Base-by-base conservation (phyloP, 1,140 invertebrate genomes). In the Drosophila sechellia region DNA sequence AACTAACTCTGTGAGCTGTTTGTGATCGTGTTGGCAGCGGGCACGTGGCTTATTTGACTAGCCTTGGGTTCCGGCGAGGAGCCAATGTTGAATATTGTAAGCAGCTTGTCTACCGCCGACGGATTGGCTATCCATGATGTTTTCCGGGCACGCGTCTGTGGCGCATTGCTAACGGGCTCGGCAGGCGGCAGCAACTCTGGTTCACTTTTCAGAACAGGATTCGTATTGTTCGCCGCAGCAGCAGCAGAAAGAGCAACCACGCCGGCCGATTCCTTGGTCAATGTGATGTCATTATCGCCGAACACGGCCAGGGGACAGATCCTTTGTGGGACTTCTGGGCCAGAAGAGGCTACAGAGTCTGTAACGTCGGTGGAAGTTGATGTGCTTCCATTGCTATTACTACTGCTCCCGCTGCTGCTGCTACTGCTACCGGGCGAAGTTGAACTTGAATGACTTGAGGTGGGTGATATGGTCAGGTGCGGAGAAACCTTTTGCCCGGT, bases 121-220 rank as follows among this genome's bases (percentile, higher is more conserved):
- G 93, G 93, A 81, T 85, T 91, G 5, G 93, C 92, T n/a, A 94
- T 94, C 93, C 93, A 94, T 0, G 94, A 94, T 34, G 94, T 93
- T 80, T 94, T 94, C 10, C 94, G 90, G 68, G 93, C 92, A 25
- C 93, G 78, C 17, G 77, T 45, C 17, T 45, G 66, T 10, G 49
- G 58, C 0, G 25, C 31, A 34, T 34, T 70, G 49, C 34, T 56
- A 2, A 57, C 35, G 5, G 64, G 43, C 6, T 79, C 56, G 4
- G 59, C 92, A 90, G 61, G 91, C 59, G 81, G 20, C 59, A 49
- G 25, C 20, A 58, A 20, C 25, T 70, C 63, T 20, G 64, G 1
- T 15, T 60, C 46, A 8, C 40, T 3, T 57, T 71, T 48, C 42
- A 56, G 6, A 31, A 54, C 22, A 25, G 56, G 20, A 31, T 27